Conservation (phyloP, 1,140 invertebrate species). For the Cryptotermes secundus region DNA sequence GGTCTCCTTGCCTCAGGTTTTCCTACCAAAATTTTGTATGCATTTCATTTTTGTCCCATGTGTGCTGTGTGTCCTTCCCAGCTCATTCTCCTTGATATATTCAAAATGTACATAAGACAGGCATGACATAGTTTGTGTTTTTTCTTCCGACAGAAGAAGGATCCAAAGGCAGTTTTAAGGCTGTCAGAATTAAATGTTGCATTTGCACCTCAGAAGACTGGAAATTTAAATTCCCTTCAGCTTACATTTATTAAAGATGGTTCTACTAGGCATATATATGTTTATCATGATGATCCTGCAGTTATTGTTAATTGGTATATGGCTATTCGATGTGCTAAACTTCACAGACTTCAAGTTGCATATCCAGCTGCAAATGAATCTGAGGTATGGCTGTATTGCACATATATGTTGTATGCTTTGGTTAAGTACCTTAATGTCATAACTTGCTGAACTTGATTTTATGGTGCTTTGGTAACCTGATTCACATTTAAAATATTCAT, state of each 20-base stretch:
- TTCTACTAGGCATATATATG: constrained; percentile 81
- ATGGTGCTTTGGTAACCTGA: too few relatives aligned
- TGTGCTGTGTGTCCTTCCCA: too few relatives aligned
- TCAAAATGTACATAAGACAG: neutral
- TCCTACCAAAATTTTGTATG: too few relatives aligned
- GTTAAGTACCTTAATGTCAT: too few relatives aligned
- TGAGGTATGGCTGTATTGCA: constrained; percentile 53
- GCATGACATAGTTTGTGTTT: constrained; percentile 10
- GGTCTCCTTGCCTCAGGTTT: too few relatives aligned
- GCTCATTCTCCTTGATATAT: too few relatives aligned
- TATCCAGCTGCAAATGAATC: constrained; percentile 75
- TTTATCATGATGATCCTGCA: constrained; percentile 82
- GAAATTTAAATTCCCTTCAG: constrained; percentile 77
- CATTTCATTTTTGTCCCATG: too few relatives aligned
- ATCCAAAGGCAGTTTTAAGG: constrained; percentile 79
- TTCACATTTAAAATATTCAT: too few relatives aligned
- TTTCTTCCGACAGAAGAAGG: constrained; percentile 52
- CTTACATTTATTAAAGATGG: constrained; percentile 78
- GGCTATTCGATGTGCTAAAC: constrained; percentile 81
- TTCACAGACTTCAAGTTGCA: constrained; percentile 78
- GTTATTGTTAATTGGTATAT: constrained; percentile 87
- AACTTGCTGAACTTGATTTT: too few relatives aligned
- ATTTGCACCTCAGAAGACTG: constrained; percentile 82
- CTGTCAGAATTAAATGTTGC: constrained; percentile 83
- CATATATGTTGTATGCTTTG: too few relatives aligned